Evolutionary conservation across 2,797 vertebrate species (phyloP).

Genomic region (Mallotus villosus): DNA sequence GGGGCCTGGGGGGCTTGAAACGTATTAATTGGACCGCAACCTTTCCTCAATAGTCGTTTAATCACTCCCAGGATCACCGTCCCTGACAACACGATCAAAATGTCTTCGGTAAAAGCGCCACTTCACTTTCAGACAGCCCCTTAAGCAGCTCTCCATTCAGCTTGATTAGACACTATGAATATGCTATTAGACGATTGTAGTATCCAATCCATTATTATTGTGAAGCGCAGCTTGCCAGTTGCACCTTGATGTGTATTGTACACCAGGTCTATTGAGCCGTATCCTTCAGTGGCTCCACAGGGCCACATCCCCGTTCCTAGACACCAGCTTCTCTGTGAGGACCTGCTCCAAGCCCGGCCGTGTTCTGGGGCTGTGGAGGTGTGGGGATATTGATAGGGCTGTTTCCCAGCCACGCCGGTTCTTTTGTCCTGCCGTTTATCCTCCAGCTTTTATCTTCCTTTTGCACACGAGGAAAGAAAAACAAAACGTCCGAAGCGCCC

Average conservation of each 20-base stretch:
- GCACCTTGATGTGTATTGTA: too few relatives aligned
- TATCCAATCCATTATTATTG: too few relatives aligned
- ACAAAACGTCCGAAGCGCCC: neutral
- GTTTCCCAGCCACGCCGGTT: neutral
- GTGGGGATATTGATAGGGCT: conserved; percentile 13
- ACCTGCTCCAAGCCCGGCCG: neutral
- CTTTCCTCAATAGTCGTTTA: conserved; percentile 15
- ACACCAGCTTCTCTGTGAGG: neutral
- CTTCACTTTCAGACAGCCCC: neutral
- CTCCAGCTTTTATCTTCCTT: conserved; percentile 20
- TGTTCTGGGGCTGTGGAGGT: neutral
- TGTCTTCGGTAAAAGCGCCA: neutral
- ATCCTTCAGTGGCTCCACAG: neutral
- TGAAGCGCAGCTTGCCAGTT: too few relatives aligned
- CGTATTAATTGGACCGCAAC: conserved; percentile 16
- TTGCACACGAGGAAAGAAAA: conserved; percentile 15
- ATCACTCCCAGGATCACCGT: conserved; percentile 18
- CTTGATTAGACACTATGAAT: neutral
- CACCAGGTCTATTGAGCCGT: too few relatives aligned
- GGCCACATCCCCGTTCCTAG: neutral
- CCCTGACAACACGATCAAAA: conserved; percentile 20
- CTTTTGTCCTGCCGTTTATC: conserved; percentile 13
- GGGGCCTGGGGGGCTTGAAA: conserved; percentile 1
- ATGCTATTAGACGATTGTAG: neutral
- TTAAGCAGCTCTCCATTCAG: neutral